Evolutionary conservation across 2,797 vertebrate species (phyloP), one percentile per base, ranked within the genome.

Genomic region (Xiphorhynchus erythropygius): DNA sequence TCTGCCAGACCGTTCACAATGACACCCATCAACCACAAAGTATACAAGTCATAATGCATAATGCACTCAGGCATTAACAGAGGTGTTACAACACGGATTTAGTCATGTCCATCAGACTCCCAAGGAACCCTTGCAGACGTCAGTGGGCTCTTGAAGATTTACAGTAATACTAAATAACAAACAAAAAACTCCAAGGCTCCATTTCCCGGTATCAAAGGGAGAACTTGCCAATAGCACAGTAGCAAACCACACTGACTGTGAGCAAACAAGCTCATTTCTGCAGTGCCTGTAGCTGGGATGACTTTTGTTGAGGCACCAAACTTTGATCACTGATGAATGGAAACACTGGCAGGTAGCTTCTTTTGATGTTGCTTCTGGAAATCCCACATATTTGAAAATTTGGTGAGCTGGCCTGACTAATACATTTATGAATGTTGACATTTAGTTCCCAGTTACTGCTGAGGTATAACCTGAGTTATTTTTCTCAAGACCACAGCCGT

Each of bases 401-500:
- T 90, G 65, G 62, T 88, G 73, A 92, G 70, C 50, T 89, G 83
- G 53, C 64, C 68, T 92, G 84, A 81, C 63, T 89, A 91, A 82
- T 63, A 83, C 32, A 59, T 82, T 88, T 64, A 69, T n/a, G 55
- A 94, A 89, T 90, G 79, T 57, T 94, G 73, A 88, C 64, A 88
- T 95, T 96, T 90, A 93, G 94, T 84, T 97, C 94, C 90, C 76
- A 83, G 92, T 96, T 96, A 90, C 73, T 92, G 84, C 76, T 84
- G 79, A 93, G 63, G 81, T 92, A 84, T 74, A 94, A 95, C 73
- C 59, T 44, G 76, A 85, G 35, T 89, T 96, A 87, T 90, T 96
- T 96, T 96, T 95, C 83, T 90, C 89, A 96, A 94, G 78, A 94
- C 91, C 62, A 47, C 35, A 60, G 68, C 71, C 75, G 79, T 56